Evolutionary conservation across 2,113 vertebrate species (phyloP), one percentile per base, ranked within the genome.

Genomic region (Eulemur macaco): DNA sequence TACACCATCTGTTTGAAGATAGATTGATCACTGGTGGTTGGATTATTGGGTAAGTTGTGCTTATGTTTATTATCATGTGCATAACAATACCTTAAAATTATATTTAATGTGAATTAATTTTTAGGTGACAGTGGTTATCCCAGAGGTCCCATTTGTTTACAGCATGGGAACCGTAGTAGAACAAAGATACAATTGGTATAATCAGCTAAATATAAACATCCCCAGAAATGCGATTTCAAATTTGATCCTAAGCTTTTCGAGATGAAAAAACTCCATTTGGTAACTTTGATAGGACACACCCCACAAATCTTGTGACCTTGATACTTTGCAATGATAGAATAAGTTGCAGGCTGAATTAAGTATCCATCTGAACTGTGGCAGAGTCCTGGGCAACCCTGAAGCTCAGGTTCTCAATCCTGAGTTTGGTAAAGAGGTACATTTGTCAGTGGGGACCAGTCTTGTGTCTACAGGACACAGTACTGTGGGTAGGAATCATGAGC

Each of bases 61-160:
- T 98, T 97, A 69, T 93, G 66, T 81, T 96, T 89, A 94, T 91
- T 83, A 89, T 83, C 37, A 74, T 31, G 4, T 88, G 17, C 39
- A 77, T 66, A 77, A 86, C 47, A 95, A 86, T 83, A 95, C 20
- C 50, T 94, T 96, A 93, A 95, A 95, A 78, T 95, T 93, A 20
- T 45, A 91, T 84, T 89, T 96, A 94, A 94, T 91, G 29, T 95
- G 93, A 94, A 95, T 97, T 95, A 94, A 95, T 97, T 86, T 96
- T 93, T 86, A 96, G 85, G 94, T 96, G 77, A 81, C 66, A 94
- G 13, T 80, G 45, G 45, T 6, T 77, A 3, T 86, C 95, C 66
- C 94, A 1, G 25, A 96, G 60, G 92, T 66, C 58, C 23, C 64
- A 94, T 60, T 96, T 92, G 39, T 95, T 96, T 80, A 84, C 15